Conservation (phyloP, 2,888 invertebrate species). For the Dione vanillae region DNA sequence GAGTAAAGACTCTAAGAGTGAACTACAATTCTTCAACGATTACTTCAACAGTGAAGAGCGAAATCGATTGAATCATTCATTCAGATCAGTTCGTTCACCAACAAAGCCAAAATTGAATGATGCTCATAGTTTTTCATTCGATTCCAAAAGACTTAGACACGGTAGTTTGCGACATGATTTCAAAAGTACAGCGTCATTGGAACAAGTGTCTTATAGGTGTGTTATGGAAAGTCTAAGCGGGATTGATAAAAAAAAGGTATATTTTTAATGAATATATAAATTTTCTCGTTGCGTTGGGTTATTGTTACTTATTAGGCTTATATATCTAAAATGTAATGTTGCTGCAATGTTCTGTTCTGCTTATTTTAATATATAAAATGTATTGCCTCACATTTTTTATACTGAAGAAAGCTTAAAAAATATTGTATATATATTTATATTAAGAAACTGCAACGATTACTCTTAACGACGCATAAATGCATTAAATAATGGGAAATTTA, state of each 20-base stretch:
- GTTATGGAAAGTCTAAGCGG: constrained; percentile 62
- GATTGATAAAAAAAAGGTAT: constrained; percentile 65
- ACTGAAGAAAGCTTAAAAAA: too few relatives aligned
- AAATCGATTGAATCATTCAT: constrained; percentile 63
- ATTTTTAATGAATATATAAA: constrained; percentile 2
- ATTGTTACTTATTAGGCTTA: too few relatives aligned
- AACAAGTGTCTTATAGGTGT: constrained; percentile 67
- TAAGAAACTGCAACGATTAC: too few relatives aligned
- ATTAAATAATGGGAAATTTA: too few relatives aligned
- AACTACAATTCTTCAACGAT: constrained; percentile 71
- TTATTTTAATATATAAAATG: too few relatives aligned
- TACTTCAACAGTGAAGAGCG: constrained; percentile 71
- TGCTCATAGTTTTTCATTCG: constrained; percentile 61
- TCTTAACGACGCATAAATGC: too few relatives aligned
- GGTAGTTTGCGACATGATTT: constrained; percentile 64
- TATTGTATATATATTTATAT: too few relatives aligned
- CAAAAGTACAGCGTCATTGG: constrained; percentile 66
- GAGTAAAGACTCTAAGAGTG: constrained; percentile 51
- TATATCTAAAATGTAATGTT: too few relatives aligned
- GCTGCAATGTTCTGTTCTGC: too few relatives aligned
- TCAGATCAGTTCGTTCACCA: constrained; percentile 64
- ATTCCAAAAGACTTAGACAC: constrained; percentile 58
- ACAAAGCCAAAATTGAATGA: constrained; percentile 58
- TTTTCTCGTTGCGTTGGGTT: neutral
- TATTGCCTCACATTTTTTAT: too few relatives aligned